phyloP scores from a whole-genome alignment of 2,797 vertebrate genomes.

The Prionace glauca region DNA sequence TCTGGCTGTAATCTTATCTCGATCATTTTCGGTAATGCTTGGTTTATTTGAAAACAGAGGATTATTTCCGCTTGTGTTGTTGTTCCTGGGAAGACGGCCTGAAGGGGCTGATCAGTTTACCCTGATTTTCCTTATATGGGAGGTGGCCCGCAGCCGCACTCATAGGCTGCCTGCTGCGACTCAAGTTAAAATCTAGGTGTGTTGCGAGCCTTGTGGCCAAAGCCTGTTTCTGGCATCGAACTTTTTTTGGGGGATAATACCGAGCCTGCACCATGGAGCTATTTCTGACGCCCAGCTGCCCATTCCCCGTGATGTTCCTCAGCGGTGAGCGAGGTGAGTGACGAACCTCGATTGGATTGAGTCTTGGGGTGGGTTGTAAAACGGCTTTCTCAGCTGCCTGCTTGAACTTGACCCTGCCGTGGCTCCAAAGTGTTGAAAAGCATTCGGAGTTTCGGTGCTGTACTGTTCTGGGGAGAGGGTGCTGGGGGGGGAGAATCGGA shows the following conservation, averaged over 20 bases:
- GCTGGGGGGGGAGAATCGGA: neutral
- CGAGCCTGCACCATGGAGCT: conserved; percentile 22
- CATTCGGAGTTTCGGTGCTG: neutral
- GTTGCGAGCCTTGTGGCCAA: neutral
- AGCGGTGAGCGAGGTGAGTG: conserved; percentile 17
- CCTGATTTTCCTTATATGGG: conserved; percentile 32
- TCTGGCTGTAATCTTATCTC: conserved; percentile 53
- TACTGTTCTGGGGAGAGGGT: too few species aligned
- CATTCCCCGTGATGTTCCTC: neutral
- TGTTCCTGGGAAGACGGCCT: conserved; percentile 42
- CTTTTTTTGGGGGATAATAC: conserved; percentile 4
- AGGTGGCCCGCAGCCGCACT: neutral
- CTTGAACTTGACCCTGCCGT: conserved; percentile 21
- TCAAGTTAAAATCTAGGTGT: conserved; percentile 34
- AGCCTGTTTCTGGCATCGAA: neutral
- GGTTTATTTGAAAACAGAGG: conserved; percentile 57
- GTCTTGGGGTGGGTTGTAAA: neutral
- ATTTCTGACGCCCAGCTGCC: neutral
- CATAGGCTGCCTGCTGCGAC: neutral
- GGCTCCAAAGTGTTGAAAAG: neutral
- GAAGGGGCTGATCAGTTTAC: conserved; percentile 27
- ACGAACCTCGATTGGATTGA: neutral
- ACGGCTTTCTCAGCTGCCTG: neutral
- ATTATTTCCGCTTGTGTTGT: conserved; percentile 51
- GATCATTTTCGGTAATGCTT: conserved; percentile 51